Conservation (phyloP, 1,140 invertebrate species). For the Sitobion miscanthi region DNA sequence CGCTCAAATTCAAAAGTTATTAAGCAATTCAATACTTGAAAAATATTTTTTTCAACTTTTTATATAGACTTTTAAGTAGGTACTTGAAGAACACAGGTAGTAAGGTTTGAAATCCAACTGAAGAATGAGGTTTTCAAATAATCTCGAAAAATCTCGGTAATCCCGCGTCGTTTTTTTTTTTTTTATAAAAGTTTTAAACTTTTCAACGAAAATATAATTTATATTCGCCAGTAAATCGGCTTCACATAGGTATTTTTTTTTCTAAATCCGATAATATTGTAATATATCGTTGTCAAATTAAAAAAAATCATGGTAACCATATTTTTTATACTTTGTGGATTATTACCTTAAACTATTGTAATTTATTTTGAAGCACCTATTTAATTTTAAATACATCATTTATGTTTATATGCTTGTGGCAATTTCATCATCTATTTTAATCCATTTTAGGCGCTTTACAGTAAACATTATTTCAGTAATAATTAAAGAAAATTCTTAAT, state of each 20-base stretch:
- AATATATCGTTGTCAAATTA: not conserved
- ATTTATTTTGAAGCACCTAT: not conserved
- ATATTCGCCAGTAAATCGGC: not conserved
- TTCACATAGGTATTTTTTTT: not conserved
- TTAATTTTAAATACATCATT: not conserved
- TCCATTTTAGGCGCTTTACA: not conserved
- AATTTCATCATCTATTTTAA: not conserved
- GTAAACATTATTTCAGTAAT: not conserved
- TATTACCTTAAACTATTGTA: not conserved
- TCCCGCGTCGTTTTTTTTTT: not conserved
- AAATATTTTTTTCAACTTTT: slow-evolving; percentile 6
- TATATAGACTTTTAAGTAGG: not conserved
- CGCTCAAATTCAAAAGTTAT: not conserved
- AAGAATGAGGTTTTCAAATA: not conserved
- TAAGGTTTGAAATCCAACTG: not conserved
- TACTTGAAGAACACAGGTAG: not conserved
- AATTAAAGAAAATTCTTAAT: not conserved
- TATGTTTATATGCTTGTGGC: not conserved
- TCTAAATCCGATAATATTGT: not conserved
- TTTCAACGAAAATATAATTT: slow-evolving; percentile 13
- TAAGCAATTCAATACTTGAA: not conserved
- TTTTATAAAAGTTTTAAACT: slow-evolving; percentile 11
- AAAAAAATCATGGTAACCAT: not conserved
- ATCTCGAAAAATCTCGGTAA: not conserved
- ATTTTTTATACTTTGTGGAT: not conserved